A percentile compares a stretch with the other conserved stretches of the same genome.
These are phyloP conservation scores for Heliothis virescens DNA, from an alignment of 1,140 invertebrate species.

Conservation along the genomic window DNA sequence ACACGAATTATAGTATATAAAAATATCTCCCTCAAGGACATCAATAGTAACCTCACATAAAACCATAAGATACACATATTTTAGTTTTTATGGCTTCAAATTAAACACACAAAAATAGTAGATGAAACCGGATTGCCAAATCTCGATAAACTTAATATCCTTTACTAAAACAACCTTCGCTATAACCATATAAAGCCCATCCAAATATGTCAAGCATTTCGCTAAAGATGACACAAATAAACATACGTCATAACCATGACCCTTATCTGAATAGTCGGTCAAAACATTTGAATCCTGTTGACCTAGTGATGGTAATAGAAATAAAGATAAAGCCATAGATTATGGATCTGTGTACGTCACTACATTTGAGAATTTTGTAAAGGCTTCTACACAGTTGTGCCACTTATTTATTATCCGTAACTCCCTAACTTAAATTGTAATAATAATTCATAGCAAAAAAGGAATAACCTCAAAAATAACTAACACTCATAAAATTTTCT, in stretches of 20 bases:
- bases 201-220: conserved; percentile 10
- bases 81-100: background rate
- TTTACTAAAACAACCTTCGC: background rate
- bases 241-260: conserved; percentile 18
- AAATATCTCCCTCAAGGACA: too few species aligned
- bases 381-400: background rate
- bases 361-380: background rate
- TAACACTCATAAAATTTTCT: too few species aligned
- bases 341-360: conserved; percentile 23
- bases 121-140: conserved; percentile 19
- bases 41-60: too few species aligned
- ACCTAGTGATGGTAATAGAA: conserved; percentile 29
- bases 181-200: conserved; percentile 6
- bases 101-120: background rate
- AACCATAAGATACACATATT: too few species aligned
- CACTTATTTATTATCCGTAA: too few species aligned
- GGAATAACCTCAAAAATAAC: too few species aligned
- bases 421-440: too few species aligned
- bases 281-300: conserved; percentile 22
- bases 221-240: conserved; percentile 11
- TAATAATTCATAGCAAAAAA: too few species aligned
- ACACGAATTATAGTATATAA: too few species aligned
- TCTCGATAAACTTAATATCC: conserved; percentile 1
- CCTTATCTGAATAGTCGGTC: conserved; percentile 5
- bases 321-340: conserved; percentile 28